Conservation (phyloP, 2,888 invertebrate genomes). For the Drosophila leonis region DNA sequence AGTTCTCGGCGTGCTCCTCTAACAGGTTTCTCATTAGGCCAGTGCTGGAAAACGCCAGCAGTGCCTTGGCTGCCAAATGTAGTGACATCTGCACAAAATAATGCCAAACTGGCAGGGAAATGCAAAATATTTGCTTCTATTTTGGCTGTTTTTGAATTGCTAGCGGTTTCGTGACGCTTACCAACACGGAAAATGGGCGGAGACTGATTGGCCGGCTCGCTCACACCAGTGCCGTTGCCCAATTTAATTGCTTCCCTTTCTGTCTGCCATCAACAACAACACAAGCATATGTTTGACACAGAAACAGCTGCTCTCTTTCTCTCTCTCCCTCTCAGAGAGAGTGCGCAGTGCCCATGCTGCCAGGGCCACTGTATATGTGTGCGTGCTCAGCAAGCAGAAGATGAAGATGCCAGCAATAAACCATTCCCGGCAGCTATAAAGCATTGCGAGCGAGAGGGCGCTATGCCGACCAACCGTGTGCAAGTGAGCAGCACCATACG, state of each 20-base stretch:
- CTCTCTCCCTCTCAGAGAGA: constrained; percentile 56
- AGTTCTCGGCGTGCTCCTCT: constrained; percentile 64
- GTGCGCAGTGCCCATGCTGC: constrained; percentile 39
- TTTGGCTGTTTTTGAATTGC: constrained; percentile 42
- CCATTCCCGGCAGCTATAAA: constrained; percentile 85
- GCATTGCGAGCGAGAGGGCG: constrained; percentile 79
- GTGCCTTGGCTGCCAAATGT: constrained; percentile 1
- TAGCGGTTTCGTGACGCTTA: constrained; percentile 46
- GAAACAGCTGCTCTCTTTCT: constrained; percentile 78
- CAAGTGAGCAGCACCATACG: constrained; percentile 28
- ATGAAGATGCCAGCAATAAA: constrained; percentile 84
- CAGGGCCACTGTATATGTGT: constrained; percentile 38
- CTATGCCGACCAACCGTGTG: neutral
- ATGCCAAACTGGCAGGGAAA: constrained; percentile 7
- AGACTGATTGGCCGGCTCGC: constrained; percentile 71
- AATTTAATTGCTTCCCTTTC: constrained; percentile 60
- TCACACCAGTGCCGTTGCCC: constrained; percentile 44
- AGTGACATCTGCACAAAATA: constrained; percentile 17
- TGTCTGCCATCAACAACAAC: constrained; percentile 54
- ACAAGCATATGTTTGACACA: constrained; percentile 72
- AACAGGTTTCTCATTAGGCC: constrained; percentile 80
- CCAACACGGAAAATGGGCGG: constrained; percentile 82
- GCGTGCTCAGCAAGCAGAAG: constrained; percentile 53
- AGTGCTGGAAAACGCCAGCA: constrained; percentile 53
- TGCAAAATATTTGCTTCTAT: constrained; percentile 32